Percentiles rank a stretch among this genome's conserved stretches.
Evolutionary conservation across 1,140 invertebrate species (phyloP).

Genomic region (Hesperophylax magnus): DNA sequence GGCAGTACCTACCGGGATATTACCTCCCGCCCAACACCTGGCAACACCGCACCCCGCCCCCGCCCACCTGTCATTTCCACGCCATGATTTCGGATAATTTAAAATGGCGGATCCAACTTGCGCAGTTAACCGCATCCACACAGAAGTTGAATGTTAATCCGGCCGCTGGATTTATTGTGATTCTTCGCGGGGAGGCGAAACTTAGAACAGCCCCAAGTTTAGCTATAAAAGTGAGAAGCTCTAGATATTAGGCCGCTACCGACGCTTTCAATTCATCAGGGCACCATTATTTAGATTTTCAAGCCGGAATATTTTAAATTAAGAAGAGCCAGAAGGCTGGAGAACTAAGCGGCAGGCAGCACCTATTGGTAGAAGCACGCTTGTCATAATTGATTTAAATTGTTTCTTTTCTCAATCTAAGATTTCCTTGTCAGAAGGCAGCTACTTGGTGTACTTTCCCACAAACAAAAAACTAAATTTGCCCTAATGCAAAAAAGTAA

Average conservation of each 20-base stretch:
- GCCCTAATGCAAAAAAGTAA: no score
- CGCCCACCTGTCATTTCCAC: conserved; percentile 48
- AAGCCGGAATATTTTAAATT: conserved; percentile 35
- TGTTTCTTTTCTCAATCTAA: background rate
- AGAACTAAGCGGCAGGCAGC: background rate
- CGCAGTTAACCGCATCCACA: conserved; percentile 37
- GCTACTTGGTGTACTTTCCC: background rate
- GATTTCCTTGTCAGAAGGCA: background rate
- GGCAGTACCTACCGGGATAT: background rate
- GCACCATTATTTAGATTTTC: conserved; percentile 40
- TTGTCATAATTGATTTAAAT: background rate
- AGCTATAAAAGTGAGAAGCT: conserved; percentile 23
- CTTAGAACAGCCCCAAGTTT: conserved; percentile 8
- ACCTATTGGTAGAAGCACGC: background rate
- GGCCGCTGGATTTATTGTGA: conserved; percentile 38
- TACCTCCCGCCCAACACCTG: conserved; percentile 13
- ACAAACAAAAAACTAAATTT: no score
- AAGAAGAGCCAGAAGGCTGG: conserved; percentile 12
- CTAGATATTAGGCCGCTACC: conserved; percentile 11
- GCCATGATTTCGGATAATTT: conserved; percentile 49
- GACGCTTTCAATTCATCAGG: conserved; percentile 36
- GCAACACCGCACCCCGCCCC: conserved; percentile 22
- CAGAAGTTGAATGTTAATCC: conserved; percentile 45
- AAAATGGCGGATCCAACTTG: conserved; percentile 45
- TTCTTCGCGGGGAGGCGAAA: conserved; percentile 15